A percentile compares a stretch with the other conserved stretches of the same genome.
Evolutionary conservation across 2,888 invertebrate species (phyloP).

Genomic region (Oegoconia quadripuncta): DNA sequence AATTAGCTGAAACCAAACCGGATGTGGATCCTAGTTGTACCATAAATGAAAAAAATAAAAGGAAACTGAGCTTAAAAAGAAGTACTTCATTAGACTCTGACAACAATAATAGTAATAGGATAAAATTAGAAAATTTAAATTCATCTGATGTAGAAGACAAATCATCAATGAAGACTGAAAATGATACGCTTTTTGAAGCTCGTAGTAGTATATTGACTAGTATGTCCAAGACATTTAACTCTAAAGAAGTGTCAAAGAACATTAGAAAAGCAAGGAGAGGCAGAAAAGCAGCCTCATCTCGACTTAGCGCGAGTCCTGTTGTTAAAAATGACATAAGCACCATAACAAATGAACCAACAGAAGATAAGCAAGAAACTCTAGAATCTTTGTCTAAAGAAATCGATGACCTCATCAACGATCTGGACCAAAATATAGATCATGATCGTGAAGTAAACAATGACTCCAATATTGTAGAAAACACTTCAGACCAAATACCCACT

Average conservation of each 20-base stretch:
- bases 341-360: constrained; percentile 40
- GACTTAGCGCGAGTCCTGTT: constrained; percentile 24
- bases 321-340: constrained; percentile 35
- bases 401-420: constrained; percentile 64
- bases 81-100: constrained; percentile 76
- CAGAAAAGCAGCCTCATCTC: constrained; percentile 54
- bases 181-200: constrained; percentile 74
- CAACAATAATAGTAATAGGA: constrained; percentile 78
- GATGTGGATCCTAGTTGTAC: constrained; percentile 57
- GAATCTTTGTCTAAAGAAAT: constrained; percentile 70
- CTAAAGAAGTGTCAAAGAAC: constrained; percentile 69
- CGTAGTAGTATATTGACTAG: constrained; percentile 75
- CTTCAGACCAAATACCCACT: constrained; percentile 45
- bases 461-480: constrained; percentile 20
- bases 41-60: constrained; percentile 59
- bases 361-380: constrained; percentile 62
- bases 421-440: constrained; percentile 64
- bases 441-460: constrained; percentile 47
- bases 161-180: constrained; percentile 79
- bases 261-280: constrained; percentile 70
- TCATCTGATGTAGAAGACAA: constrained; percentile 78
- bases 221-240: constrained; percentile 77
- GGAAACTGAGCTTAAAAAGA: constrained; percentile 72
- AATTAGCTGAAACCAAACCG: constrained; percentile 57
- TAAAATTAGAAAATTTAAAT: constrained; percentile 68